Evolutionary conservation across 1,140 invertebrate genomes (phyloP).

Genomic region (Drosophila parvula): DNA sequence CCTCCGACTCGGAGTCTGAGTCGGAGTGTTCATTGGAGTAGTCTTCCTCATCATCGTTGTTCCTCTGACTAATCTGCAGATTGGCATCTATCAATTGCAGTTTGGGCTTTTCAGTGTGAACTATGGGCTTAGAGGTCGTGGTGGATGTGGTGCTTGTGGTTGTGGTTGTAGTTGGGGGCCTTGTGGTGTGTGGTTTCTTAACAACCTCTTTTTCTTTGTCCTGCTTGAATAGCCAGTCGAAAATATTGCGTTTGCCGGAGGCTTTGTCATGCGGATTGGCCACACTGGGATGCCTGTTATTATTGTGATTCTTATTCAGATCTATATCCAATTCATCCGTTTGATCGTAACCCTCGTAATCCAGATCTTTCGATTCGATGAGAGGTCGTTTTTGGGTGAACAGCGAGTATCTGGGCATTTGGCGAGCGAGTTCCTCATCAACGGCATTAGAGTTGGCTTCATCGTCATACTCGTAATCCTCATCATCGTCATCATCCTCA

Average conservation of each 20-base stretch:
- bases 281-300: slow-evolving; percentile 55
- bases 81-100: slow-evolving; percentile 48
- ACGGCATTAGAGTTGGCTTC: slow-evolving; percentile 25
- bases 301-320: slow-evolving; percentile 8
- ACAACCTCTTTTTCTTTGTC: slow-evolving; percentile 33
- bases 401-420: slow-evolving; percentile 72
- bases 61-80: slow-evolving; percentile 15
- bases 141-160: background rate
- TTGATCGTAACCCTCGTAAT: slow-evolving; percentile 50
- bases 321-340: slow-evolving; percentile 6
- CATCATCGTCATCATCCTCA: slow-evolving; percentile 53
- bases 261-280: slow-evolving; percentile 47
- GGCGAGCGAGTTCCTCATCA: slow-evolving; percentile 44
- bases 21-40: slow-evolving; percentile 31
- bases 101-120: slow-evolving; percentile 47
- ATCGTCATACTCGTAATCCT: slow-evolving; percentile 22
- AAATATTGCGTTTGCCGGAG: slow-evolving; percentile 59
- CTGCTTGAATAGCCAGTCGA: slow-evolving; percentile 63
- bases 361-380: slow-evolving; percentile 35
- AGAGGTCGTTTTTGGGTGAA: slow-evolving; percentile 55
- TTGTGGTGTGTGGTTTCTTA: slow-evolving; percentile 13
- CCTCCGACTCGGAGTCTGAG: slow-evolving; percentile 24
- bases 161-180: slow-evolving; percentile 1
- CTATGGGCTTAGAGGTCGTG: slow-evolving; percentile 4
- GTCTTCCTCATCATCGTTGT: slow-evolving; percentile 8